Base-by-base conservation (phyloP, 2,888 invertebrate species). In the Melolontha melolontha region DNA sequence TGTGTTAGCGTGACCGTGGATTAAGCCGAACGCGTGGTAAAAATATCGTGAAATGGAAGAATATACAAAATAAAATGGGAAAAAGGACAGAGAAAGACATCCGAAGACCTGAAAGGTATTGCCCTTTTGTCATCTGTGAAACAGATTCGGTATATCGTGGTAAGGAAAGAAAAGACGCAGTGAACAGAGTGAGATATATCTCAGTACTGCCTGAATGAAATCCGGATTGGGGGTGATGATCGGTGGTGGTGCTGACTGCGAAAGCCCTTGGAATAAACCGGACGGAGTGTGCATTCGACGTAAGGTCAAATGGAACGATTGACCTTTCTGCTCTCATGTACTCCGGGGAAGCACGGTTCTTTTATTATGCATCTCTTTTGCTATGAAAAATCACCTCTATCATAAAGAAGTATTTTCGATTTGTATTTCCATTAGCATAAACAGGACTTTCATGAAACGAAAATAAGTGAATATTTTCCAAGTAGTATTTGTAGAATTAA, bases 41-140 rank as follows among this genome's bases (percentile, higher is more conserved):
- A 51, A 42, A 67, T 44, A 66, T 67, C 44, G 66, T 66, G 16
- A 51, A 65, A 29, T 22, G 14, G 39, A 54, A 16, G 65, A 69
- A 65, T 2, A 67, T 42, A 12, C 47, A 66, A 51, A 50, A 66
- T 63, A 64, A 67, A 64, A 63, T 54, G 41, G 29, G 34, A n/a
- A 8, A 47, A 22, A 49, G 55, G 40, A 57, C 27, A 14, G 49
- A 14, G 39, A 62, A 49, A 59, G 39, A 52, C 52, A 29, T 64
- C 29, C 8, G 52, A 44, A 44, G 52, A 39, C 40, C 64, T 52
- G 70, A 71, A 72, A 66, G 71, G 70, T 68, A 69, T 71, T 71
- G 72, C 71, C 69, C 70, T 71, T 72, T 72, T 72, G 72, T 71
- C 68, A 66, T 71, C 50, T 67, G 66, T 67, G 64, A 71, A 69